Conservation (phyloP, 1,140 invertebrate species). For the Leptinotarsa undecemlineata region DNA sequence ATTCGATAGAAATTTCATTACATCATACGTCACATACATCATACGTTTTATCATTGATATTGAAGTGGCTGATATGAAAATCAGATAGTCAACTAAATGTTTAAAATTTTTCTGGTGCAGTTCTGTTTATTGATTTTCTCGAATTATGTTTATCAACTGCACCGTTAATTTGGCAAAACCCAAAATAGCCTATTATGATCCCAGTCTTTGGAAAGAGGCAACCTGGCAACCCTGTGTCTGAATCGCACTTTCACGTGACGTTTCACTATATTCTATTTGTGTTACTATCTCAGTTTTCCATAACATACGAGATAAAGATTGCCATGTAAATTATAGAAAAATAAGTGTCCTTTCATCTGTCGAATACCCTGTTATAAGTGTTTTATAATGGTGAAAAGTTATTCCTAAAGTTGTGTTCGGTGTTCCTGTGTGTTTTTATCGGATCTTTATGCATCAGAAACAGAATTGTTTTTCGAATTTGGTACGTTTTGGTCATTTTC, state of each 20-base stretch:
- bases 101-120: no score
- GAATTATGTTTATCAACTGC: no score
- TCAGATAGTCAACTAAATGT: no score
- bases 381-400: conserved; percentile 17
- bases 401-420: conserved; percentile 4
- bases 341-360: background rate
- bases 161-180: no score
- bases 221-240: conserved; percentile 11
- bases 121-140: no score
- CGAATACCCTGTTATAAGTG: conserved; percentile 13
- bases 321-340: conserved; percentile 27
- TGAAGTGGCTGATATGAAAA: no score
- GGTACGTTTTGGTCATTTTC: conserved; percentile 21
- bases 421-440: conserved; percentile 12
- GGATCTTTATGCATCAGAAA: conserved; percentile 14
- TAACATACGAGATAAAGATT: conserved; percentile 27
- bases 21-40: no score
- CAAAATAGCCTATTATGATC: no score
- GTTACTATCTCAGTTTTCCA: conserved; percentile 29
- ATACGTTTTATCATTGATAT: no score
- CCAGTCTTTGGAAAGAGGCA: no score
- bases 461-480: conserved; percentile 20
- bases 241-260: conserved; percentile 27
- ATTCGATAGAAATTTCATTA: no score
- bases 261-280: conserved; percentile 27